Conservation (phyloP, 1,140 invertebrate genomes). For the Uloborus diversus region DNA sequence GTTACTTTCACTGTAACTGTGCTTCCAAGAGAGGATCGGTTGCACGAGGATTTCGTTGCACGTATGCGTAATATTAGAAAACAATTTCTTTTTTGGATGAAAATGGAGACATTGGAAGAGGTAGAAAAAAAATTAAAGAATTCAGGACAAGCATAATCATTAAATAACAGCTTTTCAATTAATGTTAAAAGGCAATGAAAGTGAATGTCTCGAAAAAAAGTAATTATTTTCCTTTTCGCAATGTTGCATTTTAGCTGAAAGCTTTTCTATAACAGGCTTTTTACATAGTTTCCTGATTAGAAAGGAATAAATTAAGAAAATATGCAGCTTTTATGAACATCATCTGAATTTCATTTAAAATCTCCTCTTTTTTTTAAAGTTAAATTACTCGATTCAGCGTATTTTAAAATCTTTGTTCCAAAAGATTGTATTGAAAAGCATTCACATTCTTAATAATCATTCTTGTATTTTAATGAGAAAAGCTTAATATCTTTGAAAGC, state of each 20-base stretch:
- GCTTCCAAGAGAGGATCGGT: background rate
- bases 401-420: background rate
- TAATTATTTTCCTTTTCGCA: constrained; percentile 27
- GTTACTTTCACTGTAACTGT: constrained; percentile 31
- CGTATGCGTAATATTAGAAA: constrained; percentile 12
- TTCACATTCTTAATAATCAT: constrained; percentile 8
- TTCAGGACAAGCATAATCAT: constrained; percentile 40
- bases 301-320: background rate
- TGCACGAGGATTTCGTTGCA: constrained; percentile 1
- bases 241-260: background rate
- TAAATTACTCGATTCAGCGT: constrained; percentile 2
- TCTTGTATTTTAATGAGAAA: background rate
- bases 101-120: background rate
- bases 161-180: constrained; percentile 52
- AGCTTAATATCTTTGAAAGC: background rate
- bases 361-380: background rate
- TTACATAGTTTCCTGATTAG: background rate
- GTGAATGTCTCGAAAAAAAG: constrained; percentile 29
- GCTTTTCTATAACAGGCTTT: background rate
- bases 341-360: constrained; percentile 8
- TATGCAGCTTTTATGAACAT: background rate
- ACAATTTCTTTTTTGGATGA: constrained; percentile 1
- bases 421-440: too few relatives aligned
- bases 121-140: background rate
- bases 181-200: constrained; percentile 41